Evolutionary conservation across 2,888 invertebrate species (phyloP).

Genomic region (Ephialtes manifestator): DNA sequence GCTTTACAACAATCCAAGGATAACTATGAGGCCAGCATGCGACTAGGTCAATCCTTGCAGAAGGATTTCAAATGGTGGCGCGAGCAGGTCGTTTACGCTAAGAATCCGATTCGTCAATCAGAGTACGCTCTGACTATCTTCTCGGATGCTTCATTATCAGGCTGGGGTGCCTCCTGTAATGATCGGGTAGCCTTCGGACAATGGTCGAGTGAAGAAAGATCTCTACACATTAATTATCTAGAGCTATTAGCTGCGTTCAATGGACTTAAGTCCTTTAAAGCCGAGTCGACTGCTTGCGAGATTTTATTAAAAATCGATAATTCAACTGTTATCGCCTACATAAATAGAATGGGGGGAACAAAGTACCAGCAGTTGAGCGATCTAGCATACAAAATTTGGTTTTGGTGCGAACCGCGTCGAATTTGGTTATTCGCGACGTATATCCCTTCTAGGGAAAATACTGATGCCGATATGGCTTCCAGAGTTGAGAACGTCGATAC

Average conservation of each 20-base stretch:
- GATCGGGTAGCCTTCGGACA: constrained; percentile 13
- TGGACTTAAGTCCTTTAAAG: constrained; percentile 60
- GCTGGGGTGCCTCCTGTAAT: constrained; percentile 43
- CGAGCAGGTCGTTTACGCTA: neutral
- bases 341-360: too few species aligned
- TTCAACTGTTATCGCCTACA: too few species aligned
- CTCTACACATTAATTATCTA: constrained; percentile 21
- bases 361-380: too few species aligned
- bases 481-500: too few species aligned
- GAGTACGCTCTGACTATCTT: constrained; percentile 24
- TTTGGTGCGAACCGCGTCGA: too few species aligned
- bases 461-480: too few species aligned
- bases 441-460: too few species aligned
- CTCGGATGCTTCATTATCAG: constrained; percentile 34
- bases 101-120: constrained; percentile 22
- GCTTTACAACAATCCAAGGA: neutral
- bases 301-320: too few species aligned
- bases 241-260: constrained; percentile 31
- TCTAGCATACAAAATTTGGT: too few species aligned
- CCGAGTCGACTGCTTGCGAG: constrained; percentile 49
- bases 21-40: neutral
- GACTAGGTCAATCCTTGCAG: neutral
- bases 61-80: constrained; percentile 3
- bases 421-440: too few species aligned
- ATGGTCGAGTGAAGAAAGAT: constrained; percentile 19